Evolutionary conservation across 2,797 vertebrate genomes (phyloP), one percentile per base, ranked within the genome.

Genomic region (Picus viridis): DNA sequence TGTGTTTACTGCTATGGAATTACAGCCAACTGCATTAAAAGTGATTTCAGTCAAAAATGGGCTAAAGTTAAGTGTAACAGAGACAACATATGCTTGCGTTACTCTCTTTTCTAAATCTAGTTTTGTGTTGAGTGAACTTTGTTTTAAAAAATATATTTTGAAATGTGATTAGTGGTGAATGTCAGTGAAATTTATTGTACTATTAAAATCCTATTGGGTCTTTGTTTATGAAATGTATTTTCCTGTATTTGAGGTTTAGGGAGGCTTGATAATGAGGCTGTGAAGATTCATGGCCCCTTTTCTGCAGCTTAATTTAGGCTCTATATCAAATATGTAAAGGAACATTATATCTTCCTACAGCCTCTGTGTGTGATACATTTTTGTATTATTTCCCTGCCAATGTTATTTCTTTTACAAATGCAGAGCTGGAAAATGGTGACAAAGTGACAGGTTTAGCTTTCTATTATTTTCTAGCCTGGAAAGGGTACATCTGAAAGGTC

Each of bases 301-400:
- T 98, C 97, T 97, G 96, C 95, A 96, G 96, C 97, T 98, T 98
- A 98, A 98, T 98, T 98, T 98, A 97, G 97, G 97, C 97, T 97
- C 95, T 98, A 98, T 97, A 98, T 98, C 98, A 98, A 98, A 98
- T 98, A 98, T 97, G 98, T 98, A 98, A 98, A 98, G 97, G 97
- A 97, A 97, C 94, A 83, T 95, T 95, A 75, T 96, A 96, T 97
- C 96, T 98, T 97, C 75, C 89, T 94, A 92, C 94, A 93, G 96
- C 95, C 96, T 96, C 83, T 95, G 70, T 87, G 74, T 94, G 90
- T 90, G 96, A 97, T 97, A 97, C 95, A 97, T 98, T 98, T 97
- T 97, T 95, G 96, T 97, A 91, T 97, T 98, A 97, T 97, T 97
- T 97, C 80, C 87, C 89, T 97, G 95, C 93, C 96, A 96, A 61